Base-by-base conservation (phyloP, 2,113 vertebrate genomes). In the Pseudorasbora parva region DNA sequence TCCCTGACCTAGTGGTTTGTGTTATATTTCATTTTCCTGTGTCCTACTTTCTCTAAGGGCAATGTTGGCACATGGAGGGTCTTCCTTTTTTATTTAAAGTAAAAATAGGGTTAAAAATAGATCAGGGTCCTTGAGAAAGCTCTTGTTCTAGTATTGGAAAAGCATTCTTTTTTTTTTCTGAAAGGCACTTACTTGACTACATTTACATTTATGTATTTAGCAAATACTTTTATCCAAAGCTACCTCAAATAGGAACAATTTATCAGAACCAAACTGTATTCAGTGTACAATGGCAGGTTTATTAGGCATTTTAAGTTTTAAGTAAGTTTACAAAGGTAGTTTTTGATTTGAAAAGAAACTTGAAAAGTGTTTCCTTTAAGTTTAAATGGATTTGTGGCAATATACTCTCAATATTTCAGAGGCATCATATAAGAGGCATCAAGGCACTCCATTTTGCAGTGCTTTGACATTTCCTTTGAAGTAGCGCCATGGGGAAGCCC, bases 391-490 rank as follows among this genome's bases (percentile, higher is more conserved):
- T 60, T 47, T 60, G 43, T 37, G 43, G 71, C 43, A 79, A 74
- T 57, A 27, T n/a, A 56, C 25, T 49, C 12, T 78, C 54, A 59
- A 59, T 73, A 25, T 80, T 79, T 62, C 21, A 68, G 43, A 77
- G 25, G 51, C 56, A 77, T 81, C 41, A 81, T 81, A 41, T 9
- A 21, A 54, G 33, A 81, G 47, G 82, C 73, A 85, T 87, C 72
- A 77, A 82, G 51, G 45, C 68, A n/a, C 77, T 73, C 30, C 72
- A 71, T 84, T 84, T 86, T 82, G 43, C 72, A 87, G 64, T 68
- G 47, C 64, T 78, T 84, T 82, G 79, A 82, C 71, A 76, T 82
- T 87, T 76, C 54, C 78, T 85, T 85, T 85, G 86, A 84, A 84
- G 82, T 73, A 59, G 82, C 66, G 41, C 73, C 83, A 82, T 59